Evolutionary conservation across 2,797 vertebrate genomes (phyloP).

Genomic region (Graptemys geographica): DNA sequence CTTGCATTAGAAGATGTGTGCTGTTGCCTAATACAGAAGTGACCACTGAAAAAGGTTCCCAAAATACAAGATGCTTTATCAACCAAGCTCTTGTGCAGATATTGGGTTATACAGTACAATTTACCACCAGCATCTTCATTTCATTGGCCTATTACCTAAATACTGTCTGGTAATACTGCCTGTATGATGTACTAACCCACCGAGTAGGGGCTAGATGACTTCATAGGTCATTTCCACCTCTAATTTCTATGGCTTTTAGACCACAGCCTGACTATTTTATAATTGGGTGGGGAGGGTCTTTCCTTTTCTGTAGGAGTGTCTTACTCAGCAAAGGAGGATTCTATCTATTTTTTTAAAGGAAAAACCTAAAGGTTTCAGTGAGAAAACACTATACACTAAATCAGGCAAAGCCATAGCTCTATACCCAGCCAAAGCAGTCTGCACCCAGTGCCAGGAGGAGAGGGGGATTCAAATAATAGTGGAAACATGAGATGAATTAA

Average conservation of each 20-base stretch:
- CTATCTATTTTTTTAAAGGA: not conserved
- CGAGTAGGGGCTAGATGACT: not conserved
- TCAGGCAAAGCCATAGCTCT: not conserved
- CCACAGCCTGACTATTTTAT: not conserved
- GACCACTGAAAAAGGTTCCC: not conserved
- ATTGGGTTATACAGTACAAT: not conserved
- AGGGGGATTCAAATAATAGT: constrained; percentile 18
- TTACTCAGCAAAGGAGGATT: not conserved
- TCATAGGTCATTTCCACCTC: not conserved
- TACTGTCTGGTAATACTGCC: not conserved
- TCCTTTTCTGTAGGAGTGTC: not conserved
- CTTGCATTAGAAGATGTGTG: not conserved
- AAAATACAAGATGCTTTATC: not conserved
- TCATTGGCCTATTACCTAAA: not conserved
- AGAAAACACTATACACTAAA: not conserved
- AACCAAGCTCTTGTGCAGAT: not conserved
- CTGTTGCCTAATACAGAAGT: not conserved
- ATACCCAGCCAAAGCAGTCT: not conserved
- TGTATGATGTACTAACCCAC: not conserved
- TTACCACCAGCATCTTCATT: not conserved
- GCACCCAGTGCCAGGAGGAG: not conserved
- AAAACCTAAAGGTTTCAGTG: not conserved
- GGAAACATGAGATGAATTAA: constrained; percentile 63
- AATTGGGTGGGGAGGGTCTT: not conserved
- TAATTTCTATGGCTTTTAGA: not conserved